phyloP scores from a whole-genome alignment of 2,113 vertebrate species.

The Vulpes ferrilata region DNA sequence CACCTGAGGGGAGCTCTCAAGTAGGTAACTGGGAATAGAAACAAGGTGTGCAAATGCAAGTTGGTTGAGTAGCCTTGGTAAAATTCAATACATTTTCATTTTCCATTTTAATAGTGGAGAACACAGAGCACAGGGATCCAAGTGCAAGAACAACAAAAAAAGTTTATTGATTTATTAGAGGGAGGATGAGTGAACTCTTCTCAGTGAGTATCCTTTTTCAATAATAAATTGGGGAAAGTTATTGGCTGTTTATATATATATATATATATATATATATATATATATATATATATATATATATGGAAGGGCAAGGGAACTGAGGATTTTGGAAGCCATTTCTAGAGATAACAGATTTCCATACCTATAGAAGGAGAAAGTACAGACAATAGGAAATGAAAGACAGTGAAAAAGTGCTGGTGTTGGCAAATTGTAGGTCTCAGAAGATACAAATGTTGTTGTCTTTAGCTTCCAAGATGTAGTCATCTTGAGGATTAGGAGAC shows the following conservation, averaged over 20 bases:
- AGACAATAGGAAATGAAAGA: neutral
- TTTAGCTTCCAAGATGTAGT: neutral
- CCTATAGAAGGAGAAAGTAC: too few relatives aligned
- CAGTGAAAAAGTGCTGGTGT: neutral
- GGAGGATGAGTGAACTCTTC: neutral
- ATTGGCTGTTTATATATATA: neutral
- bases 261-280: too few relatives aligned
- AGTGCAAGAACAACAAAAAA: neutral
- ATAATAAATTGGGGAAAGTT: neutral
- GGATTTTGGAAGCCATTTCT: neutral
- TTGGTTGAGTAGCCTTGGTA: too few relatives aligned
- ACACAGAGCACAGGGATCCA: neutral
- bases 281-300: too few relatives aligned
- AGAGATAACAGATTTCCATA: neutral
- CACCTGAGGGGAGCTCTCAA: neutral
- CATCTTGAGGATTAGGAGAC: neutral
- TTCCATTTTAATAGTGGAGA: neutral
- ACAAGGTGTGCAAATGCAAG: accelerated
- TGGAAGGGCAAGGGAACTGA: too few relatives aligned
- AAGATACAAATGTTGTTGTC: neutral
- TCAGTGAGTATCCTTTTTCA: neutral
- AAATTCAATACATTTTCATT: neutral
- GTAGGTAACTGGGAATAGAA: neutral
- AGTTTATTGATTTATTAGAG: neutral
- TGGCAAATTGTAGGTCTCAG: neutral